Evolutionary conservation across 2,888 invertebrate genomes (phyloP), one percentile per base, ranked within the genome.

Genomic region (Philonicus albiceps): DNA sequence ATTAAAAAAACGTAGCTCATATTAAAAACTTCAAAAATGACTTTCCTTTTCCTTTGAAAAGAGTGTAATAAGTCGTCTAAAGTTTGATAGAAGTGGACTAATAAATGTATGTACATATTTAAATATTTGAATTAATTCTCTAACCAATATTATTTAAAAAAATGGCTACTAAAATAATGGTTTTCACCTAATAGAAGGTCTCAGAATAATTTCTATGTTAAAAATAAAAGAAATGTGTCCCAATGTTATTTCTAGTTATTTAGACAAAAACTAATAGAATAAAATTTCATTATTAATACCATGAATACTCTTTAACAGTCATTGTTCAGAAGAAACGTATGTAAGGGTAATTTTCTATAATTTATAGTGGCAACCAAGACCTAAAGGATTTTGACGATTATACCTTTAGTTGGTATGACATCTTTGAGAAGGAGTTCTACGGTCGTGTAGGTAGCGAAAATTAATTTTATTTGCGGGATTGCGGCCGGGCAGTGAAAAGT

Each of bases 401-500:
- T 22, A 64, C 49, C 49, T 49, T 49, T 64, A 64, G 64, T 64
- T 27, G 7, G 64, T 11, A 19, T 8, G 76, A 37, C 76, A 76
- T 76, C 76, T 76, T 76, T 76, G 76, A 76, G 76, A 40, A 40
- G 40, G 76, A 76, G 40, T 19, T n/a, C 13, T 16, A 27, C 11
- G n/a, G 31, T 3, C 19, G 16, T 34, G 30, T 31, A 13, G 34
- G 34, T 34, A 34, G 76, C 40, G 76, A 7, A 76, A 76, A 76
- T 76, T 76, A 76, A 76, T 76, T 76, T 76, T 40, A 76, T 76
- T 76, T 40, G 40, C 37, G 34, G 76, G 40, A 76, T 76, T 76
- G 76, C 40, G 76, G 76, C 0, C 40, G 11, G n/a, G 43, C 76
- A 76, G 27, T 76, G 76, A 76, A 76, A 76, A 40, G 22, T 19